Base-by-base conservation (phyloP, 37 sponge, comb jelly and placozoan species). In the Halisarca cf. caerulea region DNA sequence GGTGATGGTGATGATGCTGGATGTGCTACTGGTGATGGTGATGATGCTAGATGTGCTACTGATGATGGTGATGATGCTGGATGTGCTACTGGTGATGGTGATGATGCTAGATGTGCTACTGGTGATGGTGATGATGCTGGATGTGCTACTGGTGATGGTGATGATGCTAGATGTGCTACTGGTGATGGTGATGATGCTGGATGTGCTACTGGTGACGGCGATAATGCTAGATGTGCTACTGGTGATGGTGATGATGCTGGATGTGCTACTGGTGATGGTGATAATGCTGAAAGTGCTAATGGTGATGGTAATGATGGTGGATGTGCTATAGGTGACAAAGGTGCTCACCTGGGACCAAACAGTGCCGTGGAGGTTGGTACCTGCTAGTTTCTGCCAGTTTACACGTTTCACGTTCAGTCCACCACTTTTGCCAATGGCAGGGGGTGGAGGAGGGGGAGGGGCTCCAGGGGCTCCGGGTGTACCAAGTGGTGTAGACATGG, bases 361-460 rank as follows among this genome's bases (percentile, higher is more conserved):
- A 21, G 87, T 86, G 30, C 77, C 87, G 4, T 86, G 58, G 23
- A 86, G 24, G 6, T 36, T 80, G 9, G 58, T 20, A 23, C 55
- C 37, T 24, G 35, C 24, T 3, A 86, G 73, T 44, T 86, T 86
- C 55, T 86, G 80, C 87, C 87, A 86, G 41, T 86, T 86, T 6
- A 86, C 81, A 27, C 61, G 68, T 51, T 80, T 86, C 28, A 86
- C 11, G 0, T 75, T 66, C 35, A 57, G 33, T 28, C 32, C 68
- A 14, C 35, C 37, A 2, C 21, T 41, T n/a, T n/a, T 24, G 0
- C 78, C 77, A 8, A 62, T 27, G 14, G 47, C 33, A n/a, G 70
- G 79, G n/a, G 95, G 87, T 9, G 91, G 72, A 25, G 89, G 89
- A 14, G 95, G 90, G 58, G 91, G 94, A 23, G 86, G 90, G 18